Base-by-base conservation (phyloP, 2,113 vertebrate species). In the Micromys minutus region DNA sequence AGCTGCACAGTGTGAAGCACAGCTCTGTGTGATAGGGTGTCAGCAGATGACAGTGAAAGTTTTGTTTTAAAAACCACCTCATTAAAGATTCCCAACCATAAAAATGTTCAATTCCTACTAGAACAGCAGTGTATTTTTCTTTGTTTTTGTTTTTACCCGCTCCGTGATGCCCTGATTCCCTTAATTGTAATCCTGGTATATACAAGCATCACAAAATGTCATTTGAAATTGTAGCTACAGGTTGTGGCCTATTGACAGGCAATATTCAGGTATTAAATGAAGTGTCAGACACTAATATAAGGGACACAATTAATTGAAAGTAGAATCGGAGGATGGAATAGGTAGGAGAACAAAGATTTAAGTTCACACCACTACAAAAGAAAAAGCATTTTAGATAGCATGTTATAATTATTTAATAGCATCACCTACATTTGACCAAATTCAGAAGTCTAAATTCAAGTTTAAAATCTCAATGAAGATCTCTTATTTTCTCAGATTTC, bases 401-500 rank as follows among this genome's bases (percentile, higher is more conserved):
- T 26, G 57, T 65, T 71, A 29, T 39, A 95, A 84, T 89, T 75
- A 96, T 74, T 95, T 94, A 94, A 95, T 75, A 93, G 42, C 89
- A 34, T 39, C 57, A 94, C 86, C 36, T 72, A 21, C 61, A 88
- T 42, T 47, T 65, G 5, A 89, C 95, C 81, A 95, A 93, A 85
- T 86, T 85, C n/a, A 83, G n/a, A 94, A 45, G 26, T 61, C 71
- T 93, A 96, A 94, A 87, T 72, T 93, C 72, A 92, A 42, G 59
- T 81, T 96, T 92, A 92, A 96, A 95, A 93, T 59, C 7, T 67
- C 71, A 84, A 86, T 76, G 29, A 91, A 90, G 36, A 89, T 59
- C 67, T 59, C 67, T 80, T 85, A 63, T 91, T 83, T 83, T 86
- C 77, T 74, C 61, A 86, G 24, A 42, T 31, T 55, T 96, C 75